phyloP scores from a whole-genome alignment of 2,888 invertebrate genomes.

The Agrenia bidenticulata region DNA sequence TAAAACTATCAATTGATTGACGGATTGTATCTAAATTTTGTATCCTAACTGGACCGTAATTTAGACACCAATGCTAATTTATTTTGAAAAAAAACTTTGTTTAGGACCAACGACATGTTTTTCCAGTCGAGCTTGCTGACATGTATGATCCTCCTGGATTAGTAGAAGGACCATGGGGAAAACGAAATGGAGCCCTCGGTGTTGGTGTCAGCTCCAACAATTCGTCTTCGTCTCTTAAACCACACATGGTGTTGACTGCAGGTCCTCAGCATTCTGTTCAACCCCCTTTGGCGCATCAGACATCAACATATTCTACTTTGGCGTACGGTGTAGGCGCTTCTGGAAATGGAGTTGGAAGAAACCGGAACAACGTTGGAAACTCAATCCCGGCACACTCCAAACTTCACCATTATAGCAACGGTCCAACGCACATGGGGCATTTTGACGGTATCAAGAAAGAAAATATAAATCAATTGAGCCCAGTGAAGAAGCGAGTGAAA shows the following conservation, averaged over 20 bases:
- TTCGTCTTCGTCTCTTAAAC: slow-evolving; percentile 45
- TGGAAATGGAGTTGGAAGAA: slow-evolving; percentile 29
- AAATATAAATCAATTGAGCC: slow-evolving; percentile 80
- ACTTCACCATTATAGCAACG: slow-evolving; percentile 42
- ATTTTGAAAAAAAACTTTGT: slow-evolving; percentile 54
- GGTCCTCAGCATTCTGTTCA: slow-evolving; percentile 50
- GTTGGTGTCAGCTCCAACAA: slow-evolving; percentile 37
- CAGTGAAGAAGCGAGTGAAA: slow-evolving; percentile 95
- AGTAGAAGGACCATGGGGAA: slow-evolving; percentile 51
- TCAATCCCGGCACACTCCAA: slow-evolving; percentile 52
- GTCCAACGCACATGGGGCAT: slow-evolving; percentile 41
- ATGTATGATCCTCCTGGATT: slow-evolving; percentile 59
- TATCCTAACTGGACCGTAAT: not conserved
- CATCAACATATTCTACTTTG: slow-evolving; percentile 48
- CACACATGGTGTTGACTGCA: slow-evolving; percentile 45
- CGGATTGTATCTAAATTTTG: not conserved
- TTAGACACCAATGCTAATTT: not conserved
- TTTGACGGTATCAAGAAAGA: slow-evolving; percentile 63
- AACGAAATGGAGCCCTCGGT: slow-evolving; percentile 59
- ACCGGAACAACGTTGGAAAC: slow-evolving; percentile 37
- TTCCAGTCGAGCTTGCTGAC: slow-evolving; percentile 63
- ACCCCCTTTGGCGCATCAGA: slow-evolving; percentile 52
- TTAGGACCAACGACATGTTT: slow-evolving; percentile 66
- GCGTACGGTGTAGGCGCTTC: slow-evolving; percentile 36
- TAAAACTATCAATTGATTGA: too few species aligned